A percentile compares a stretch with the other conserved stretches of the same genome.
Conservation (phyloP, 2,113 vertebrate species). For the Gambusia holbrooki region DNA sequence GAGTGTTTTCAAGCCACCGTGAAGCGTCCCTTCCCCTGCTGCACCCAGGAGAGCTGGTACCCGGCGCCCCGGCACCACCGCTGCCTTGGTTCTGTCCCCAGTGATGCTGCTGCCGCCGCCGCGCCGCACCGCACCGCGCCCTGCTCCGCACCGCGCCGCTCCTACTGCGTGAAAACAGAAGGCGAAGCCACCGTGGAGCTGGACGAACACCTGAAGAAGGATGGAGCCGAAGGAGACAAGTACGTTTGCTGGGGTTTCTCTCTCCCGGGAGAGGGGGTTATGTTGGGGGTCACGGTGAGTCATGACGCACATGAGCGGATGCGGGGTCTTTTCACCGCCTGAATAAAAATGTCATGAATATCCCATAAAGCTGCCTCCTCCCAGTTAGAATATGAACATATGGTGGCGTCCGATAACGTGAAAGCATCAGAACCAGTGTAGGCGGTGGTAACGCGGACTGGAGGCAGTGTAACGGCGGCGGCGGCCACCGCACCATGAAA, state of each 20-base stretch:
- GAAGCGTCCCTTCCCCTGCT: conserved; percentile 65
- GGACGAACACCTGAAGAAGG: conserved; percentile 69
- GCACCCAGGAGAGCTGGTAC: conserved; percentile 52
- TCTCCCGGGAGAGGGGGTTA: not conserved
- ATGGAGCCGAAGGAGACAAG: conserved; percentile 74
- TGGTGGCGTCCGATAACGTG: too few species aligned
- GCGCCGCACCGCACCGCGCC: conserved; percentile 24
- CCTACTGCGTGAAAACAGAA: conserved; percentile 75
- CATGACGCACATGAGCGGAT: conserved; percentile 44
- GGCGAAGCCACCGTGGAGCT: conserved; percentile 48
- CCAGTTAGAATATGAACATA: not conserved
- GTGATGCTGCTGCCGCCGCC: conserved; percentile 38
- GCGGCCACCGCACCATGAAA: too few species aligned
- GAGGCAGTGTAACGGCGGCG: too few species aligned
- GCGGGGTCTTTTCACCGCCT: not conserved
- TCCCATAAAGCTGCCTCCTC: not conserved
- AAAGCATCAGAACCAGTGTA: too few species aligned
- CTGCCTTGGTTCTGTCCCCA: conserved; percentile 45
- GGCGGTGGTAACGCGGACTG: too few species aligned
- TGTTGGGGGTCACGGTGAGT: not conserved
- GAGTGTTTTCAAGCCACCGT: conserved; percentile 75
- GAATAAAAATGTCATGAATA: not conserved
- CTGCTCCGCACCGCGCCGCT: conserved; percentile 27
- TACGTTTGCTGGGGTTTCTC: conserved; percentile 45
- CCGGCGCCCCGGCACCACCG: conserved; percentile 36